These are phyloP conservation scores for Drosophila varians DNA, from an alignment of 1,140 invertebrate genomes.

Conservation along the genomic window DNA sequence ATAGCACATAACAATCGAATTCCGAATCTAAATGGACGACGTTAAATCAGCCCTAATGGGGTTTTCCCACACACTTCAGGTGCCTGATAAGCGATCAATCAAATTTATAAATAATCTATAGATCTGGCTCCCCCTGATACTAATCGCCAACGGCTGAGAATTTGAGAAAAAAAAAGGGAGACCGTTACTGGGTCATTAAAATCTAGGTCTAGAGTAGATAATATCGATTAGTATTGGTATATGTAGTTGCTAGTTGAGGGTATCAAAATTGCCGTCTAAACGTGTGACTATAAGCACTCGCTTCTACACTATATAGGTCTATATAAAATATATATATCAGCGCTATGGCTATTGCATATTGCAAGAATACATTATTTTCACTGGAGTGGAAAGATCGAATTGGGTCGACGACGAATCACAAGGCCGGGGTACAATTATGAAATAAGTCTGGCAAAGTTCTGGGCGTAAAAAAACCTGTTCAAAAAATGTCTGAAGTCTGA, in stretches of 20 bases:
- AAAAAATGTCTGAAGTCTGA: background rate
- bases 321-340: constrained; percentile 36
- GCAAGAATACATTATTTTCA: constrained; percentile 6
- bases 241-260: constrained; percentile 13
- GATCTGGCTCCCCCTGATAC: background rate
- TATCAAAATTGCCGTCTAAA: constrained; percentile 16
- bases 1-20: no score
- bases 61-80: background rate
- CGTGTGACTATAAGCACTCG: constrained; percentile 12
- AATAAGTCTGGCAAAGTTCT: background rate
- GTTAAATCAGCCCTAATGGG: background rate
- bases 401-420: background rate
- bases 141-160: background rate
- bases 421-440: background rate
- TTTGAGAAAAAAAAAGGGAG: background rate
- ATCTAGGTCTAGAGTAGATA: constrained; percentile 12
- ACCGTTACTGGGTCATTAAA: background rate
- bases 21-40: background rate
- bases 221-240: constrained; percentile 29
- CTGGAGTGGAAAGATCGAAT: constrained; percentile 1
- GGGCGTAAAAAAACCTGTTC: background rate
- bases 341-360: constrained; percentile 33
- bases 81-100: constrained; percentile 4
- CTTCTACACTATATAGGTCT: constrained; percentile 17
- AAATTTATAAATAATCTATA: background rate